Evolutionary conservation across 2,113 vertebrate genomes (phyloP), one percentile per base, ranked within the genome.

Genomic region (Laterallus jamaicensis): DNA sequence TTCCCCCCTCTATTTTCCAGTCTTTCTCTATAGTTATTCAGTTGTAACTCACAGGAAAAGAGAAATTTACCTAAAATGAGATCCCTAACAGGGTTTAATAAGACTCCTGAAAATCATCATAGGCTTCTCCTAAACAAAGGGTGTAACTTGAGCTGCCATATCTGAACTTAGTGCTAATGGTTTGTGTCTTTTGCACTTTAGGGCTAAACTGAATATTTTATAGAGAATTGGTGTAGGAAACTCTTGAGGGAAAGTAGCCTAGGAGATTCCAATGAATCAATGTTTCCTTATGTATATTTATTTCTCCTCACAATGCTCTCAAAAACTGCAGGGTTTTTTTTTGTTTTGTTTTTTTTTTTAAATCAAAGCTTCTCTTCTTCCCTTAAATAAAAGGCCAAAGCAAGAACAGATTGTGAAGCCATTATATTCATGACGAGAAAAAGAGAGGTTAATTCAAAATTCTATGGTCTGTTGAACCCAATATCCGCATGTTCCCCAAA

Each of bases 361-460:
- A 76, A 93, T 60, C 73, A 84, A 90, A 93, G n/a, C 15, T 92
- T 94, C 37, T 82, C 32, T 71, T 93, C 54, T 82, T 75, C 32
- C 31, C 35, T 82, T 89, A 92, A 81, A 96, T 85, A 86, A 92
- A 93, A 95, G 82, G 92, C 91, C 87, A 95, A 82, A 37, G 42
- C 47, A 95, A 95, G 73, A 96, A 85, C 74, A 95, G 95, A 96
- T 78, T 93, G 74, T 12, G 26, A 95, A 95, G 86, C 88, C 40
- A 91, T 91, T 97, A 94, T 95, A 93, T 90, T 97, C 82, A 93
- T 86, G 84, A 88, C 94, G 71, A 96, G 86, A 95, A 91, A 97
- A 96, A 94, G 95, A 97, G 90, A 96, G 92, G 97, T 97, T 97
- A 98, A 98, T 97, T 97, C 95, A 97, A 97, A 97, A 96, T 97